Percentiles rank a stretch among this genome's conserved stretches.
phyloP scores from a whole-genome alignment of 1,140 invertebrate species.

The Asobara japonica region DNA sequence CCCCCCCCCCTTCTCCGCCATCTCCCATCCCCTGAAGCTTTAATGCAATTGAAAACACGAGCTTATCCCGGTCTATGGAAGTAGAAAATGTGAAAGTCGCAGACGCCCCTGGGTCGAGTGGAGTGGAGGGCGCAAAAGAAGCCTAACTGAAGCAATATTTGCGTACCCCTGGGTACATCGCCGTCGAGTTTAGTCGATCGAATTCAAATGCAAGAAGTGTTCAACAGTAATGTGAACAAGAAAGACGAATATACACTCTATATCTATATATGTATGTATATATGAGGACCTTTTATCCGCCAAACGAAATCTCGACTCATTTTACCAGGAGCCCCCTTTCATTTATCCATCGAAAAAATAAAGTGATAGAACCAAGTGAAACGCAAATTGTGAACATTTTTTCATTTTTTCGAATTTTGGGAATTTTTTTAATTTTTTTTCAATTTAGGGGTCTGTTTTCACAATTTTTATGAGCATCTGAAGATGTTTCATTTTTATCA shows the following conservation, averaged over 20 bases:
- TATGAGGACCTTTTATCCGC: neutral
- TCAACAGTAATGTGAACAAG: neutral
- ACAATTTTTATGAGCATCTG: no score
- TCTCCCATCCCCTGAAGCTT: constrained; percentile 15
- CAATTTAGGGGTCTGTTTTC: no score
- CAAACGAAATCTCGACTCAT: neutral
- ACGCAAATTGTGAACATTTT: no score
- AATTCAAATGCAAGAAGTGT: constrained; percentile 27
- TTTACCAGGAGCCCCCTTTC: neutral
- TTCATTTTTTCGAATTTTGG: no score
- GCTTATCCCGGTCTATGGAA: constrained; percentile 32
- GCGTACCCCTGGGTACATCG: constrained; percentile 22
- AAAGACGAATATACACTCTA: neutral
- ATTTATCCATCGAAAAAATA: no score
- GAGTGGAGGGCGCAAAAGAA: neutral
- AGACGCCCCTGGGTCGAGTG: neutral
- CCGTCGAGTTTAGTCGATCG: constrained; percentile 27
- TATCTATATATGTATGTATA: neutral
- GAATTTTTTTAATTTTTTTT: no score
- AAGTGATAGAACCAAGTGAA: no score
- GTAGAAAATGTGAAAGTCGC: constrained; percentile 12
- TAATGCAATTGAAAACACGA: constrained; percentile 39
- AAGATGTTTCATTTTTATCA: no score
- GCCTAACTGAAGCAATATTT: constrained; percentile 26
- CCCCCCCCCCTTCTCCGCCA: neutral